Base-by-base conservation (phyloP, 2,888 invertebrate species). In the Altica lythri region DNA sequence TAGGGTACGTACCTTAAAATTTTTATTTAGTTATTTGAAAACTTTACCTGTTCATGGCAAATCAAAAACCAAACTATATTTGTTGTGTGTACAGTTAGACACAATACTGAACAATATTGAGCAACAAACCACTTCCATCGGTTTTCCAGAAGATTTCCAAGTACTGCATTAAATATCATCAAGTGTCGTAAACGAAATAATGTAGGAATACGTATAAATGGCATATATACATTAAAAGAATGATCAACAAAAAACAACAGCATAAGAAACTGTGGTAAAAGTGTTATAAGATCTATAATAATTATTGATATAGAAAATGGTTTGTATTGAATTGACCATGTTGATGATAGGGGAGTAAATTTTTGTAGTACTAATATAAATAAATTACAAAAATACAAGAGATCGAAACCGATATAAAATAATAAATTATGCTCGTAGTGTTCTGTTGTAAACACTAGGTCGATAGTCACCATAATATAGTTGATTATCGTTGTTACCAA, bases 61-160 rank as follows among this genome's bases (percentile, higher is more conserved):
- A 77, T 75, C 18, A 79, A 65, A 67, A 75, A 80, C 79, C 79
- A 80, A 17, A 80, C 68, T 58, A 80, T 80, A 9, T 79, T 77
- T 73, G 77, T 76, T 3, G 77, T 77, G 61, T 81, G 81, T 6
- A 78, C 76, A 18, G 77, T 75, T 12, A 80, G 55, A 32, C 79
- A 59, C 53, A 81, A 77, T 18, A 78, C 72, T 59, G 77, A 75
- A 1, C 79, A 68, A 61, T 80, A 80, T 64, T 80, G 79, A n/a
- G 77, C 74, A 35, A 80, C 67, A 63, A 80, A 80, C 16, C 78
- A 77, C 10, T 77, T 77, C 78, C 79, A 79, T 64, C 79, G 80
- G 64, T 79, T 79, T 77, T 14, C 80, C 79, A 19, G 79, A 78
- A 72, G 77, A 75, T 8, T 77, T 75, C n/a, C 77, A 22, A 46